Percentiles rank a stretch among this genome's conserved stretches.
Evolutionary conservation across 2,888 invertebrate species (phyloP).

Genomic region (Sicus ferrugineus): DNA sequence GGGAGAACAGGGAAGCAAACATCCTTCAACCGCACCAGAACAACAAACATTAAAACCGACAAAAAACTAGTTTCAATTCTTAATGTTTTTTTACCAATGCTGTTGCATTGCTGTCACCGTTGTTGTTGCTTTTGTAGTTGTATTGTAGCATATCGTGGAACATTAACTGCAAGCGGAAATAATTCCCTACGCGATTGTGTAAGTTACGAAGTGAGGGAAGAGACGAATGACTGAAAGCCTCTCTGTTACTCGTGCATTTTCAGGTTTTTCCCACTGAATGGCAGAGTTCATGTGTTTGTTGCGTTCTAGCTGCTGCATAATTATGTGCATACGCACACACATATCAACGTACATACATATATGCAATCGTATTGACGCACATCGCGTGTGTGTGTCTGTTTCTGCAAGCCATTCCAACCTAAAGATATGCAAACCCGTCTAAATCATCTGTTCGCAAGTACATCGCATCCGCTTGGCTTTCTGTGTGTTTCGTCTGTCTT

Average conservation of each 20-base stretch:
- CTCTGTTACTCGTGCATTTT: conserved; percentile 2
- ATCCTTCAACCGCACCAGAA: conserved; percentile 24
- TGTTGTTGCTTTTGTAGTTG: conserved; percentile 4
- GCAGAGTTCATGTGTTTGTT: conserved; percentile 5
- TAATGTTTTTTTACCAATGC: conserved; percentile 5
- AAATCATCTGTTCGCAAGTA: conserved; percentile 28
- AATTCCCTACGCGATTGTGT: conserved; percentile 29
- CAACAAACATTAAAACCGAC: conserved; percentile 10
- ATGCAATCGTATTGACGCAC: conserved; percentile 10
- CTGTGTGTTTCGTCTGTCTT: no score
- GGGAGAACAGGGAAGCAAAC: neutral
- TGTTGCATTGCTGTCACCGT: neutral
- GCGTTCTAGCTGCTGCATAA: conserved; percentile 25
- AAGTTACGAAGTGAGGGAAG: conserved; percentile 1
- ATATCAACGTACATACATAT: no score
- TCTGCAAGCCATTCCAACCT: conserved; percentile 20
- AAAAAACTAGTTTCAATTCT: conserved; percentile 19
- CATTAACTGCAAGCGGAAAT: conserved; percentile 23
- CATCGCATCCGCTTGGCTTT: no score
- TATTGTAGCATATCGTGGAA: conserved; percentile 24
- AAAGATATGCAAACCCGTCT: conserved; percentile 34
- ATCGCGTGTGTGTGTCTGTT: conserved; percentile 11
- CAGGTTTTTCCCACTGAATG: neutral
- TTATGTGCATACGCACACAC: no score
- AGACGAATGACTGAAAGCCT: neutral